Percentiles rank a stretch among this genome's conserved stretches.
Evolutionary conservation across 2,113 vertebrate species (phyloP).

Genomic region (Eublepharis macularius): DNA sequence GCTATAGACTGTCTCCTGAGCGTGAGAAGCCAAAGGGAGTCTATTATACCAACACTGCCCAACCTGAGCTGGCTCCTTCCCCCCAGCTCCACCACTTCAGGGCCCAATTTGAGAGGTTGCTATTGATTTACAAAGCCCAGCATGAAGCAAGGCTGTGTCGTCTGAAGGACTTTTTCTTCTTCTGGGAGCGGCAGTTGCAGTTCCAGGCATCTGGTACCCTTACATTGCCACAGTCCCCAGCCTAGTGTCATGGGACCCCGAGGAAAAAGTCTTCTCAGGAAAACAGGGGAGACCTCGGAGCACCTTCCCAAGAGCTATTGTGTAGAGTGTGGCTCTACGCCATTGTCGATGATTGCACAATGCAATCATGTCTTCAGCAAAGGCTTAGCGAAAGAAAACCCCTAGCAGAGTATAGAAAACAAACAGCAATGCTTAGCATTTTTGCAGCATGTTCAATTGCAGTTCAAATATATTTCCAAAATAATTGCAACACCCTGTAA

Average conservation of each 20-base stretch:
- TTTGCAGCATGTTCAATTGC: too few species aligned
- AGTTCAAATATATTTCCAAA: neutral
- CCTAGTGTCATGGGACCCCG: accelerated
- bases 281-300: constrained; percentile 8
- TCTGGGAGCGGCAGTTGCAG: neutral
- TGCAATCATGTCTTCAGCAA: neutral
- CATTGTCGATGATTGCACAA: neutral
- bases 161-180: neutral
- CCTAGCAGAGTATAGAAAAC: neutral
- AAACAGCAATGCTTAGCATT: neutral
- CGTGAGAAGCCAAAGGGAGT: neutral
- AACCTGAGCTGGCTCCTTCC: accelerated
- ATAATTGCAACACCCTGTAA: too few species aligned
- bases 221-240: neutral
- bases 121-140: constrained; percentile 3
- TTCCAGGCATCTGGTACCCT: neutral
- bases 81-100: neutral
- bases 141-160: neutral
- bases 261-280: neutral
- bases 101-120: neutral
- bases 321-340: neutral
- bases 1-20: neutral
- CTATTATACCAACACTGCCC: neutral
- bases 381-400: neutral
- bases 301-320: neutral